These are phyloP conservation scores for Synanthedon myopaeformis DNA, from an alignment of 2,888 invertebrate genomes.

Conservation along the genomic window DNA sequence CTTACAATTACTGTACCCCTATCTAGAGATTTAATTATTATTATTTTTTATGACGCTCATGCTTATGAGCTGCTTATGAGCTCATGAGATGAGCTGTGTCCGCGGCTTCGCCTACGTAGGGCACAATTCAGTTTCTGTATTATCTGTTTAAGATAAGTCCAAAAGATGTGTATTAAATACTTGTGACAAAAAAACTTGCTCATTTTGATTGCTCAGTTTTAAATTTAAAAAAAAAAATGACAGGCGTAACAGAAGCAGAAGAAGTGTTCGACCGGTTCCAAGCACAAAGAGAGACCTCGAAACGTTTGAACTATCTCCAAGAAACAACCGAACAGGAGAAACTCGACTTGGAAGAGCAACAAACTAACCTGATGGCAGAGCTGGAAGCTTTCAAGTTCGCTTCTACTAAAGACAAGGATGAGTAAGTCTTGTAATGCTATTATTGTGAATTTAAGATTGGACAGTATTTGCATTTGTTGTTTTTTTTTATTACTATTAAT, in stretches of 20 bases:
- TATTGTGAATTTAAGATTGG: too few relatives aligned
- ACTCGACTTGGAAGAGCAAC: conserved; percentile 73
- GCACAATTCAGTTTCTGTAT: too few relatives aligned
- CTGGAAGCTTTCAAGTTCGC: conserved; percentile 83
- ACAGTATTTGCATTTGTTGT: too few relatives aligned
- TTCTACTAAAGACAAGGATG: conserved; percentile 83
- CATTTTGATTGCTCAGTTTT: too few relatives aligned
- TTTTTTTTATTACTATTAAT: too few relatives aligned
- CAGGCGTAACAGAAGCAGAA: conserved; percentile 79
- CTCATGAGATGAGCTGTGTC: too few relatives aligned
- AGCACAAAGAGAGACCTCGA: conserved; percentile 79
- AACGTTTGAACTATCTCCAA: conserved; percentile 77
- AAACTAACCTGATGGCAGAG: conserved; percentile 75
- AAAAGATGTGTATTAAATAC: background rate
- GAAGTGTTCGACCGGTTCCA: conserved; percentile 81
- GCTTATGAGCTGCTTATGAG: too few relatives aligned
- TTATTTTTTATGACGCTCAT: too few relatives aligned
- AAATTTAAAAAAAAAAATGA: conserved; percentile 1
- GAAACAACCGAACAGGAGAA: conserved; percentile 81
- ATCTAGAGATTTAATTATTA: too few relatives aligned
- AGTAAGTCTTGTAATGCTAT: conserved; percentile 59
- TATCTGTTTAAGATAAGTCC: too few relatives aligned
- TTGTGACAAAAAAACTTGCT: background rate
- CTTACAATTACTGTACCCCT: too few relatives aligned
- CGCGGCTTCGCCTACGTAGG: too few relatives aligned